Evolutionary conservation across 2,797 vertebrate genomes (phyloP).

Genomic region (Falco berigora): DNA sequence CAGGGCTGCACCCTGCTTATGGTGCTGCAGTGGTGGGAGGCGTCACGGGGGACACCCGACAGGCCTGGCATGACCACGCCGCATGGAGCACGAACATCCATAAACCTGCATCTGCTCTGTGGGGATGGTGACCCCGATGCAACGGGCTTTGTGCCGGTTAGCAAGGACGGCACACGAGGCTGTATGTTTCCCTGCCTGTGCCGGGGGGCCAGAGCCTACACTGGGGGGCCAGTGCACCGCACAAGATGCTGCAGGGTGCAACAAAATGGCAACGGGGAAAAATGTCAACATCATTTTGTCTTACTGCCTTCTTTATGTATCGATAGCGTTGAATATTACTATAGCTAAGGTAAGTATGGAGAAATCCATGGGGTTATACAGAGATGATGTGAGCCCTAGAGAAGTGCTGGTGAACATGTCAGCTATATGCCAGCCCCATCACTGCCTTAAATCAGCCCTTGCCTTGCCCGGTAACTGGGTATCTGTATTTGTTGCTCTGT

Average conservation of each 20-base stretch:
- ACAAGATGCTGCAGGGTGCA: neutral
- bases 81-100: neutral
- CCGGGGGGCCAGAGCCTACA: neutral
- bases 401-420: neutral
- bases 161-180: neutral
- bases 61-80: rapidly evolving
- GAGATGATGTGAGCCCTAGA: neutral
- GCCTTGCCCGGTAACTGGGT: neutral
- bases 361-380: neutral
- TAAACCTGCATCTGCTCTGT: neutral
- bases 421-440: neutral
- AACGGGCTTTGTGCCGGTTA: neutral
- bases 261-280: neutral
- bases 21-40: neutral
- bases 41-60: rapidly evolving
- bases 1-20: neutral
- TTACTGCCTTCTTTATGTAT: neutral
- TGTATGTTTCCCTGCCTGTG: rapidly evolving
- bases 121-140: rapidly evolving
- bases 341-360: neutral
- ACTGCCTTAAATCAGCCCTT: neutral
- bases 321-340: rapidly evolving
- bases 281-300: neutral
- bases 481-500: neutral
- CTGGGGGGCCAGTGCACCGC: neutral